phyloP scores from a whole-genome alignment of 2,113 vertebrate genomes.

The Hemiscyllium ocellatum region DNA sequence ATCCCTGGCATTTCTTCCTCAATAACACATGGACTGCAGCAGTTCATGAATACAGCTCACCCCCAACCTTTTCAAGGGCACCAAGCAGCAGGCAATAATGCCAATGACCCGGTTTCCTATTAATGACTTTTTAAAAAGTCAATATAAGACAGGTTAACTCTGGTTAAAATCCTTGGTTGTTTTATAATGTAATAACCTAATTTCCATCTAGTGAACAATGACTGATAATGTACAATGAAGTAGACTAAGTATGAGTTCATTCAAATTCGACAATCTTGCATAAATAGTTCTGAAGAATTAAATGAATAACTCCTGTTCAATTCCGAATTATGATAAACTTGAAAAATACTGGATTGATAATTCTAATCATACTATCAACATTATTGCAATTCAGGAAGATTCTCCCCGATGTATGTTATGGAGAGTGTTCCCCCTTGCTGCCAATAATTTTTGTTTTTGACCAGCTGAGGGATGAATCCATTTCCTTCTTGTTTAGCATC shows the following conservation, averaged over 20 bases:
- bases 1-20: no score
- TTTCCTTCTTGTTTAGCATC: no score
- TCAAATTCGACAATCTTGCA: neutral
- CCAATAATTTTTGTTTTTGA: neutral
- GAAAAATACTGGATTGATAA: conserved; percentile 1
- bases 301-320: neutral
- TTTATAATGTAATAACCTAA: neutral
- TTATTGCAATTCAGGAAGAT: neutral
- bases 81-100: no score
- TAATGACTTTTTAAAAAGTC: neutral
- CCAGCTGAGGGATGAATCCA: no score
- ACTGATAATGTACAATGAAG: neutral
- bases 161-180: neutral
- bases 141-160: neutral
- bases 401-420: neutral
- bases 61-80: no score
- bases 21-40: no score
- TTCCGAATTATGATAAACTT: neutral
- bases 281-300: neutral
- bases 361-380: neutral
- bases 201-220: neutral
- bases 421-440: neutral
- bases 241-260: neutral
- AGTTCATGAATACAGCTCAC: no score
- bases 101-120: no score